Percentiles rank a stretch among this genome's conserved stretches.
These are phyloP conservation scores for Drosophila nebulosa DNA, from an alignment of 1,140 invertebrate genomes.

Conservation along the genomic window DNA sequence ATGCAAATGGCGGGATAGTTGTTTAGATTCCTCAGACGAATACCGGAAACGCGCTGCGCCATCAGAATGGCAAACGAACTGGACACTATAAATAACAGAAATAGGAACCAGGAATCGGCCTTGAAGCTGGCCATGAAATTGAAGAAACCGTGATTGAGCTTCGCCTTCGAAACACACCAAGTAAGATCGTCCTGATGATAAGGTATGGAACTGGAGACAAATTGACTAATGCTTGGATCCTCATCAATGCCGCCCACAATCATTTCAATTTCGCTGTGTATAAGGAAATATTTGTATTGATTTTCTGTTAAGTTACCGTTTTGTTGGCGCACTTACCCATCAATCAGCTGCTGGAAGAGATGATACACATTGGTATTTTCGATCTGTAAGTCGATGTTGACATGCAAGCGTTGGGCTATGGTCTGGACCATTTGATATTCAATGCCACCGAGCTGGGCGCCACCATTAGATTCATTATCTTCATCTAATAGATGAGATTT, in stretches of 20 bases:
- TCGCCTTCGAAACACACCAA: constrained; percentile 71
- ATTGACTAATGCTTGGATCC: constrained; percentile 73
- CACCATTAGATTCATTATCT: neutral
- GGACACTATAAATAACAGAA: constrained; percentile 43
- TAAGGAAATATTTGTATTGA: neutral
- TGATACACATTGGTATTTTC: constrained; percentile 73
- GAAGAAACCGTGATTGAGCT: constrained; percentile 56
- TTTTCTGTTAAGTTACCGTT: neutral
- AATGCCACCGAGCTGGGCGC: constrained; percentile 47
- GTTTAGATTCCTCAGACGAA: constrained; percentile 15
- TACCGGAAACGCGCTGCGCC: constrained; percentile 30
- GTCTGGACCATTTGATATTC: constrained; percentile 71
- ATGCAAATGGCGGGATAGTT: constrained; percentile 49
- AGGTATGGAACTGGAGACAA: constrained; percentile 64
- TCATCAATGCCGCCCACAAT: constrained; percentile 75
- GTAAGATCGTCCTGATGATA: constrained; percentile 77
- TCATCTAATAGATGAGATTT: neutral
- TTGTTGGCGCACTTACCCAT: constrained; percentile 40
- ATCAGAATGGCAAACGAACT: constrained; percentile 45
- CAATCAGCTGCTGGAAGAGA: constrained; percentile 71
- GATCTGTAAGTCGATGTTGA: constrained; percentile 58
- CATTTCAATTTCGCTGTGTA: constrained; percentile 63
- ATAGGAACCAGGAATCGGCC: constrained; percentile 32
- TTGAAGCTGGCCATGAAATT: constrained; percentile 68
- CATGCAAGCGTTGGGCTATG: constrained; percentile 63